phyloP scores from a whole-genome alignment of 2,113 vertebrate genomes.

The Theristicus caerulescens region DNA sequence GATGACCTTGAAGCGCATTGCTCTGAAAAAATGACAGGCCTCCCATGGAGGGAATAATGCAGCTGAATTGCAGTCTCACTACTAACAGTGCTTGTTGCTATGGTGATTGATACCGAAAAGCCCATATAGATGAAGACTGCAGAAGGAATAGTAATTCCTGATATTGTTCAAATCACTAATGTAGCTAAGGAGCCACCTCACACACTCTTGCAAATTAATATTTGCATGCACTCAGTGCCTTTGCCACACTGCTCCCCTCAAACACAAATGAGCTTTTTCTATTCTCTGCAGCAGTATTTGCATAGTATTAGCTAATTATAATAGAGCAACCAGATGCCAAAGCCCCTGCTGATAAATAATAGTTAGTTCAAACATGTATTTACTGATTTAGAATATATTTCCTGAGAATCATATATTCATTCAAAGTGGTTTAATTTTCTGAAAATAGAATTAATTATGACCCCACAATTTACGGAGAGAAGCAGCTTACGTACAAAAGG shows the following conservation, averaged over 20 bases:
- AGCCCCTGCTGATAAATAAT: conserved; percentile 51
- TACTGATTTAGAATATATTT: background rate
- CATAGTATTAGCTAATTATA: conserved; percentile 56
- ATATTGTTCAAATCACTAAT: conserved; percentile 49
- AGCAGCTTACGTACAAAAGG: background rate
- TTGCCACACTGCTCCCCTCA: background rate
- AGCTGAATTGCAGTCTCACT: conserved; percentile 43
- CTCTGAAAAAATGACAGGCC: conserved; percentile 54
- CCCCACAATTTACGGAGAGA: background rate
- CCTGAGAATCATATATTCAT: background rate
- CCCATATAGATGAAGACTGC: conserved; percentile 1
- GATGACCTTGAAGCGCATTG: conserved; percentile 44
- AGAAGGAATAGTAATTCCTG: conserved; percentile 65
- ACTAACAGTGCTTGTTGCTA: conserved; percentile 57
- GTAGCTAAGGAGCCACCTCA: conserved; percentile 25
- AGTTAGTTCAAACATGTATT: conserved; percentile 18
- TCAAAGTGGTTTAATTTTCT: conserved; percentile 40
- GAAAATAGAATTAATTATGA: conserved; percentile 45
- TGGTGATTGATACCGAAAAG: conserved; percentile 59
- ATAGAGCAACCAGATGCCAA: conserved; percentile 13
- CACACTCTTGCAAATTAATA: conserved; percentile 24
- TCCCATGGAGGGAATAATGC: conserved; percentile 64
- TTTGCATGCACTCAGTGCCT: conserved; percentile 8
- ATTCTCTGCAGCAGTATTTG: conserved; percentile 22
- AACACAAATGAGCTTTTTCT: conserved; percentile 21